phyloP scores from a whole-genome alignment of 1,140 invertebrate species.

The Formica selysi region DNA sequence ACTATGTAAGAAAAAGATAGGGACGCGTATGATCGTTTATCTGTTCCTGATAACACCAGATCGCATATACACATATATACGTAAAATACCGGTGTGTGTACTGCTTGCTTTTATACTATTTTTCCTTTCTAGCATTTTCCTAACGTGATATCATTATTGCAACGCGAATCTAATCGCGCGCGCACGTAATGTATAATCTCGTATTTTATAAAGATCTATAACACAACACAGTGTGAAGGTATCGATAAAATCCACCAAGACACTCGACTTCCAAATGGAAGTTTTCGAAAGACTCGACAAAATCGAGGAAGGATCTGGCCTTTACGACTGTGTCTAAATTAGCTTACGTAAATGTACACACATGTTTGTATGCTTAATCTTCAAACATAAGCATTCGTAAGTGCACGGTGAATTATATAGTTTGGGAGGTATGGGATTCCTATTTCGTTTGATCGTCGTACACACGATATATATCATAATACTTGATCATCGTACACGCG shows the following conservation, averaged over 20 bases:
- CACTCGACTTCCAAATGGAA: background rate
- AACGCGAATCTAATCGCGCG: conserved; percentile 31
- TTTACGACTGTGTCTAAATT: conserved; percentile 57
- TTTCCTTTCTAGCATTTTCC: conserved; percentile 46
- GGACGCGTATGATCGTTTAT: conserved; percentile 41
- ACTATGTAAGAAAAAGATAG: background rate
- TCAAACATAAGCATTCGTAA: conserved; percentile 3
- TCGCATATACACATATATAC: conserved; percentile 52
- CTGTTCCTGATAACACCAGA: conserved; percentile 48
- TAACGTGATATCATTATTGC: conserved; percentile 45
- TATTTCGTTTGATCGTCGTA: conserved; percentile 39
- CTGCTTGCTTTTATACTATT: conserved; percentile 54
- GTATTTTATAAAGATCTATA: conserved; percentile 44
- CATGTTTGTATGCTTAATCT: conserved; percentile 44
- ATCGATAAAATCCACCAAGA: background rate
- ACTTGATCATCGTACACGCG: background rate
- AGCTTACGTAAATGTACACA: conserved; percentile 58
- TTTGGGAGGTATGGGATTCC: conserved; percentile 25
- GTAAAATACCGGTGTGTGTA: conserved; percentile 42
- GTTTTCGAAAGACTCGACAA: background rate
- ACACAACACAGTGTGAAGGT: conserved; percentile 13
- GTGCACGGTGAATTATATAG: conserved; percentile 24
- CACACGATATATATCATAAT: background rate
- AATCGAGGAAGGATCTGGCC: conserved; percentile 42
- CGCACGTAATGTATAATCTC: conserved; percentile 45